phyloP scores from a whole-genome alignment of 2,113 vertebrate genomes.

The Patagioenas fasciata region DNA sequence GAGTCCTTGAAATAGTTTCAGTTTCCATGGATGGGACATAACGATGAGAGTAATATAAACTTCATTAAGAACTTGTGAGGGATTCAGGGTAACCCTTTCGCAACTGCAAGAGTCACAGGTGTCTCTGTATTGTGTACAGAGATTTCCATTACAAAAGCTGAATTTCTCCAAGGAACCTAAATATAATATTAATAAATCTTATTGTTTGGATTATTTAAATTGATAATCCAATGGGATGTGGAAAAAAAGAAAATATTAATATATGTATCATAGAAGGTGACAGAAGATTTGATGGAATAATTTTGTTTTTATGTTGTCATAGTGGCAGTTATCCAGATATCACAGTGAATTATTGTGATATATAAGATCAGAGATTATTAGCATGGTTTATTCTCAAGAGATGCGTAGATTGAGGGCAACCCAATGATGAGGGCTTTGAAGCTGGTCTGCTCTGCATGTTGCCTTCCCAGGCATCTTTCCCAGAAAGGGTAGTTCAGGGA shows the following conservation, averaged over 20 bases:
- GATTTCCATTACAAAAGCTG: not conserved
- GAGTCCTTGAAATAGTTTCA: not conserved
- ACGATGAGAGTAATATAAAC: accelerated
- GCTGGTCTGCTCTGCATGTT: not conserved
- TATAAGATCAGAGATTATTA: not conserved
- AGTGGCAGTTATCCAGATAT: not conserved
- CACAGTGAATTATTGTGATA: not conserved
- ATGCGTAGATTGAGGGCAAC: not conserved
- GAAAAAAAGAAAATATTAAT: not conserved
- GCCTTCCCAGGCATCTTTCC: not conserved
- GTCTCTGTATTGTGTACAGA: not conserved
- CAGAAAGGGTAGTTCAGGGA: not conserved
- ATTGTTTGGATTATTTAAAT: not conserved
- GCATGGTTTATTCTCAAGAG: not conserved
- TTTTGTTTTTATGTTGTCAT: not conserved
- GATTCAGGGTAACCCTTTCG: not conserved
- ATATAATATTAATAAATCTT: not conserved
- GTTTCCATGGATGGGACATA: not conserved
- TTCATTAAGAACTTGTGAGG: not conserved
- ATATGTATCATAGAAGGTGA: not conserved
- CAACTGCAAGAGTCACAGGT: not conserved
- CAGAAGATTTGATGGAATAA: not conserved
- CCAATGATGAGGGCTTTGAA: not conserved
- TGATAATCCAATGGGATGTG: accelerated
- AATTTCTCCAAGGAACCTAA: not conserved